Evolutionary conservation across 2,797 vertebrate species (phyloP).

Genomic region (Tenualosa thibaudeaui): DNA sequence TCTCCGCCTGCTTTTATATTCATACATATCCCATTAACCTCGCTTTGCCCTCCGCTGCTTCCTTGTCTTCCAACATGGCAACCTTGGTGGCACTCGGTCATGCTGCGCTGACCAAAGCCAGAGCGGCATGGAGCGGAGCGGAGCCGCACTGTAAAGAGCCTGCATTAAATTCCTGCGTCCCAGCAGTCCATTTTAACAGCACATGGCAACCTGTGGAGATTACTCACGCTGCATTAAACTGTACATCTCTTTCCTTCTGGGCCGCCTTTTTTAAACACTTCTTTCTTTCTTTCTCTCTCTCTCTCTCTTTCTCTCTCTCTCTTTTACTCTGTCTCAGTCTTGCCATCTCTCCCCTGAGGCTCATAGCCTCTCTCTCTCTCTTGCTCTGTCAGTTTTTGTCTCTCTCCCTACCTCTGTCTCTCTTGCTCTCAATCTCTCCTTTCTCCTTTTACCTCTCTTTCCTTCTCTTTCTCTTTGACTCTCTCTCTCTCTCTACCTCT

Average conservation of each 20-base stretch:
- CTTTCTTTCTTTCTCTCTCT: not conserved
- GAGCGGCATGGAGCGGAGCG: not conserved
- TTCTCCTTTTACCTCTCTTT: not conserved
- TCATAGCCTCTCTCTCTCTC: not conserved
- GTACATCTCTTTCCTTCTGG: not conserved
- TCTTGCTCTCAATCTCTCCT: too few relatives aligned
- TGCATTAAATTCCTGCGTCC: not conserved
- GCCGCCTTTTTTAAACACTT: not conserved
- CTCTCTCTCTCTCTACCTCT: not conserved
- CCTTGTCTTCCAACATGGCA: not conserved
- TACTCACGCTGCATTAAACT: constrained; percentile 3
- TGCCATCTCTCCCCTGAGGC: not conserved
- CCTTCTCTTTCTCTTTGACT: not conserved
- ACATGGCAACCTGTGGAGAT: constrained; percentile 16
- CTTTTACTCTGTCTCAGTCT: not conserved
- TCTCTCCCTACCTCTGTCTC: not conserved
- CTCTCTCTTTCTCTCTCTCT: not conserved
- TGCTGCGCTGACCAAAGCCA: not conserved
- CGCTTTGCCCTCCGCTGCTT: not conserved
- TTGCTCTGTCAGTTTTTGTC: not conserved
- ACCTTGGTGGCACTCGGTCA: not conserved
- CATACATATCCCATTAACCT: constrained; percentile 16
- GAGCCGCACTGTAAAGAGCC: not conserved
- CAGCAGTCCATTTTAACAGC: not conserved
- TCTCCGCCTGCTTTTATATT: constrained; percentile 1